phyloP scores from a whole-genome alignment of 2,888 invertebrate species.

The Cataglyphis altisquamis region DNA sequence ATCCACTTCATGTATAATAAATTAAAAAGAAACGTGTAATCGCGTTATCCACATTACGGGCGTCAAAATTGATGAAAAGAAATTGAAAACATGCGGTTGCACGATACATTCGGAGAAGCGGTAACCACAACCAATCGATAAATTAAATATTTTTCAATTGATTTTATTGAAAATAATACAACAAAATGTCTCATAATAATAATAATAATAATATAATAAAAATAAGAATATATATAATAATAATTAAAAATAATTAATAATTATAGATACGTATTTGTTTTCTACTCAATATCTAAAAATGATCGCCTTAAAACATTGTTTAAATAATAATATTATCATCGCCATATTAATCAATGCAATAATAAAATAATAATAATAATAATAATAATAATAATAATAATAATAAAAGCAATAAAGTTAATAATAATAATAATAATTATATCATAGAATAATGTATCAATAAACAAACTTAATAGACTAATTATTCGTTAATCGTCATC shows the following conservation, averaged over 20 bases:
- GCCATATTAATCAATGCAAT: slow-evolving; percentile 78
- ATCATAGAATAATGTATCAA: slow-evolving; percentile 85
- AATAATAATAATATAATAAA: slow-evolving; percentile 76
- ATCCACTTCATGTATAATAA: slow-evolving; percentile 3
- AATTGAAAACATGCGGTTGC: slow-evolving; percentile 39
- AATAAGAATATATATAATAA: slow-evolving; percentile 82
- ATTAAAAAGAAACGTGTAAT: slow-evolving; percentile 10
- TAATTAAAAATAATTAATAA: slow-evolving; percentile 85
- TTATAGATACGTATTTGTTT: slow-evolving; percentile 84
- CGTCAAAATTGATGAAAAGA: slow-evolving; percentile 4
- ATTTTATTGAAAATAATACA: slow-evolving; percentile 87
- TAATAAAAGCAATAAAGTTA: slow-evolving; percentile 81
- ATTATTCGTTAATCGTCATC: slow-evolving; percentile 83
- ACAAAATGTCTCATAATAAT: slow-evolving; percentile 86
- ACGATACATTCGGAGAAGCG: slow-evolving; percentile 50
- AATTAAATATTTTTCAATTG: slow-evolving; percentile 84
- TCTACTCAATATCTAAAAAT: slow-evolving; percentile 84
- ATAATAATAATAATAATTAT: slow-evolving; percentile 81
- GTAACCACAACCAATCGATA: slow-evolving; percentile 67
- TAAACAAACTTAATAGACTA: slow-evolving; percentile 86
- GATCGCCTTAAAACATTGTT: slow-evolving; percentile 85
- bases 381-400: slow-evolving; percentile 80
- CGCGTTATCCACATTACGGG: not conserved
- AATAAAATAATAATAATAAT: slow-evolving; percentile 81
- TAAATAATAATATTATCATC: slow-evolving; percentile 83